These are phyloP conservation scores for Coilia nasus DNA, from an alignment of 2,797 vertebrate species.

Conservation along the genomic window DNA sequence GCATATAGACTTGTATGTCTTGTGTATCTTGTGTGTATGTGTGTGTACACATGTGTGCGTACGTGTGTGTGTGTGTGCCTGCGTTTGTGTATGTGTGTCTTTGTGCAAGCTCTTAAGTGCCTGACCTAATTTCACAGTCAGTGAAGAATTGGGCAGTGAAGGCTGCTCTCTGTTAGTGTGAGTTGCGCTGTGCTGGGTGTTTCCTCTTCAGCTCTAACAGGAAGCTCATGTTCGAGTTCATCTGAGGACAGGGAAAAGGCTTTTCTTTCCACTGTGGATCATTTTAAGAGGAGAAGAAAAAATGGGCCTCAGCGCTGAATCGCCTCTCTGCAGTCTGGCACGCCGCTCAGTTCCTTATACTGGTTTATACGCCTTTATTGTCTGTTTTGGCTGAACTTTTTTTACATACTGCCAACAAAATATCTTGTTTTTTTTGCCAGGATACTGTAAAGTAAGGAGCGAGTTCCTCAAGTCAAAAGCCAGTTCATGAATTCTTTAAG, in stretches of 20 bases:
- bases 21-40: conserved; percentile 7
- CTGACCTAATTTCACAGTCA: conserved; percentile 82
- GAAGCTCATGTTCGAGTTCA: conserved; percentile 87
- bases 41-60: conserved; percentile 8
- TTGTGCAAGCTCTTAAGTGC: conserved; percentile 73
- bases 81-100: conserved; percentile 53
- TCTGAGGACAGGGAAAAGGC: conserved; percentile 84
- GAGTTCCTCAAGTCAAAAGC: conserved; percentile 44
- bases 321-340: conserved; percentile 80
- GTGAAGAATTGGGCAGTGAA: conserved; percentile 76
- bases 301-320: conserved; percentile 78
- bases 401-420: conserved; percentile 62
- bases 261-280: conserved; percentile 85
- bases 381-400: conserved; percentile 80
- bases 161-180: conserved; percentile 76
- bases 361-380: conserved; percentile 80
- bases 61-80: conserved; percentile 59
- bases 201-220: conserved; percentile 81
- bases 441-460: conserved; percentile 49
- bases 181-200: conserved; percentile 73
- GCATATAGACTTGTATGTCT: no score
- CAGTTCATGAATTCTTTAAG: conserved; percentile 67
- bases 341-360: conserved; percentile 65
- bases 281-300: conserved; percentile 65
- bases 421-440: conserved; percentile 53